Evolutionary conservation across 2,797 vertebrate species (phyloP).

Genomic region (Alauda arvensis): DNA sequence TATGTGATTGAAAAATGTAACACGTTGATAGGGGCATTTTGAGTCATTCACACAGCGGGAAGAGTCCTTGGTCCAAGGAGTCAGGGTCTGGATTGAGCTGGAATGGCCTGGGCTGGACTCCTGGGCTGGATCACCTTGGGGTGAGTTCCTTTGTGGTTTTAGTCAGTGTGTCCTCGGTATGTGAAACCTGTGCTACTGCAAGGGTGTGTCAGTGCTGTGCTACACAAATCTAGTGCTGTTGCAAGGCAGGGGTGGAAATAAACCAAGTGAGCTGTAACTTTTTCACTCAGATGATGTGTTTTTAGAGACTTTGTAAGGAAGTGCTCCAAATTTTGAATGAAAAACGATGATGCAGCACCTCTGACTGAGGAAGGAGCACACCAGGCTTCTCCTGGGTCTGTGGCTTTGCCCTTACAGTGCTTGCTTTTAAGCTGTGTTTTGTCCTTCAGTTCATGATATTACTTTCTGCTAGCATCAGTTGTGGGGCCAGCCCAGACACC

Average conservation of each 20-base stretch:
- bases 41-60: background rate
- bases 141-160: background rate
- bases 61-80: background rate
- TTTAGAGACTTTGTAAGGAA: background rate
- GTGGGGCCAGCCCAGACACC: background rate
- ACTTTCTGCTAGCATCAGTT: background rate
- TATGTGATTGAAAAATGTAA: background rate
- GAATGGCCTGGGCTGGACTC: background rate
- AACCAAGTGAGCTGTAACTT: background rate
- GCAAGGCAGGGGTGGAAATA: background rate
- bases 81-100: background rate
- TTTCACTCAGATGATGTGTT: background rate
- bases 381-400: accelerated
- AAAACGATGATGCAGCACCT: background rate
- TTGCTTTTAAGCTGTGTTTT: background rate
- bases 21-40: background rate
- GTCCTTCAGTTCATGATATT: background rate
- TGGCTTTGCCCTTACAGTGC: background rate
- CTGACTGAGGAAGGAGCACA: background rate
- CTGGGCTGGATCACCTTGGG: background rate
- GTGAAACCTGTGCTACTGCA: background rate
- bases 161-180: background rate
- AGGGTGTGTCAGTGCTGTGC: background rate
- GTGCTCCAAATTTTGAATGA: background rate
- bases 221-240: background rate